Base-by-base conservation (phyloP, 2,113 vertebrate species). In the Piaya cayana region DNA sequence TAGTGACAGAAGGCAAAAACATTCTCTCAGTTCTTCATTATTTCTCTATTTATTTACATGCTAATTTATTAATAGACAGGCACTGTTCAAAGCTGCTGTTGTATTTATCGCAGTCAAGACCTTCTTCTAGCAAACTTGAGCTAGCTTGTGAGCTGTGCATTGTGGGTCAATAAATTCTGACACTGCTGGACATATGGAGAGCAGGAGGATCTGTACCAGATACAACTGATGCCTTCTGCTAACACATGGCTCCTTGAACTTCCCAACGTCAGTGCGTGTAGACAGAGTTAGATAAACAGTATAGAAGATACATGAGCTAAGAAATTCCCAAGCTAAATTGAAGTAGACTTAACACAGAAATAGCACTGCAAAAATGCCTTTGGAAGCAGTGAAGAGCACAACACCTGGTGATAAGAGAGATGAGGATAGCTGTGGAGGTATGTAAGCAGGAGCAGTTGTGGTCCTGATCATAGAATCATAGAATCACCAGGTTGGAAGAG, bases 401-500 rank as follows among this genome's bases (percentile, higher is more conserved):
- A 4, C 45, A 21, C 23, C 75, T 88, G 75, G 21, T 59, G 42
- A 34, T 15, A 60, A 49, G 3, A 77, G 15, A 71, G 22, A 16
- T 13, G 15, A 34, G 16, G 30, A 50, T 68, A 30, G 1, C 23
- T 81, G 21, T 21, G 30, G 21, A 70, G 21, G 7, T 6, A 81
- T 3, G 1, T 15, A 50, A 89, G 52, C 6, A 36, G 36, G 29
- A 75, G 5, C 1, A 3, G 2, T 6, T 29, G 6, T 30, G 8
- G 15, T 45, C 62, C 6, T 1, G 47, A 30, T 27, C 3, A n/a
- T n/a, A n/a, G n/a, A n/a, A n/a, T n/a, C n/a, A n/a, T n/a, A n/a
- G n/a, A n/a, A n/a, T n/a, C n/a, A n/a, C n/a, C n/a, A n/a, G n/a
- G n/a, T n/a, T n/a, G n/a, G n/a, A n/a, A n/a, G n/a, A n/a, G n/a